These are phyloP conservation scores for Taeniopygia guttata DNA, from an alignment of 2,797 vertebrate species.

Conservation along the genomic window DNA sequence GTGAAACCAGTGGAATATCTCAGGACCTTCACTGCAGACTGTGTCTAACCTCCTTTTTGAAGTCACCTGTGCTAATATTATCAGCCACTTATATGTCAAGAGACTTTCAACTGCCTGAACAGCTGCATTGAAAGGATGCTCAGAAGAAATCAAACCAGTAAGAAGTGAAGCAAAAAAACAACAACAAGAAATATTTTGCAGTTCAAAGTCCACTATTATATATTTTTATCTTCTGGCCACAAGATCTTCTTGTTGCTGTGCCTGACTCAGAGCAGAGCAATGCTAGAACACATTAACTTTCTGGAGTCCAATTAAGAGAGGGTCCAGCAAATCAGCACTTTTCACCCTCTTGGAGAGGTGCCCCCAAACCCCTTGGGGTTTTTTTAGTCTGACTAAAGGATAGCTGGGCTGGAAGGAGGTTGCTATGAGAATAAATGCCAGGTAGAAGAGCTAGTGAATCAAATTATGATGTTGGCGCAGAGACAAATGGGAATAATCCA, in stretches of 20 bases:
- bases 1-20: not conserved
- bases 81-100: not conserved
- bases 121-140: not conserved
- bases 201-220: not conserved
- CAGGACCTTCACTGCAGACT: not conserved
- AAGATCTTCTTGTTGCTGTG: not conserved
- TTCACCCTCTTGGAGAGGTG: not conserved
- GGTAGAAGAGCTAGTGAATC: conserved; percentile 25
- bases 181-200: not conserved
- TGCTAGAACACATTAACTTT: not conserved
- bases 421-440: conserved; percentile 34
- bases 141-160: not conserved
- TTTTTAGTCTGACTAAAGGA: not conserved
- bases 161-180: not conserved
- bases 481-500: not conserved
- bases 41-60: not conserved
- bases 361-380: not conserved
- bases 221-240: not conserved
- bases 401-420: not conserved
- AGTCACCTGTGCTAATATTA: not conserved
- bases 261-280: not conserved
- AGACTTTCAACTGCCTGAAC: not conserved
- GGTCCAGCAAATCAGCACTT: not conserved
- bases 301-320: not conserved
- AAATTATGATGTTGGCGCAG: not conserved